Base-by-base conservation (phyloP, 2,888 invertebrate species). In the Fissipunctia ypsillon region DNA sequence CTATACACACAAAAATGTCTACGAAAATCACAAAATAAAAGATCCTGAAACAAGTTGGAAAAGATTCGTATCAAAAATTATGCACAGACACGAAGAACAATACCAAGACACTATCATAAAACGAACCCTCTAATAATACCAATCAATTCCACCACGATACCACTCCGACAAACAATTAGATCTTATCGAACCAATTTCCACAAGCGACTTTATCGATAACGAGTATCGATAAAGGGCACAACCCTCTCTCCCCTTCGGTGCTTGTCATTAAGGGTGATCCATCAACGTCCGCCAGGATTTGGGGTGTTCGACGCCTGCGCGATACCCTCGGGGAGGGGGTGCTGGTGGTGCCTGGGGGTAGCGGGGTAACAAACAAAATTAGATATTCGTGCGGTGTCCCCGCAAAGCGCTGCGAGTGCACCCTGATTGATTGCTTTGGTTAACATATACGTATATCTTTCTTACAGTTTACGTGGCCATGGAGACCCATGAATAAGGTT, bases 241-340 rank as follows among this genome's bases (percentile, higher is more conserved):
- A 81, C 92, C 84, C 93, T 94, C 91, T 87, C 93, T 91, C 93
- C 95, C 95, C 94, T 94, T 93, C 94, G 91, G 93, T 93, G 93
- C 94, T 94, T 95, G 96, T 96, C 96, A 96, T 96, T 96, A 96
- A 95, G 96, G 96, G 96, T 96, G 96, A 96, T 96, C 96, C 96
- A 96, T 96, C 96, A 96, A 96, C 93, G 96, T 96, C 96, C 94
- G 93, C 93, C 89, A 91, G 95, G 96, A 95, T 95, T 96, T 96
- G 92, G 96, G 96, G 94, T 92, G 93, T 90, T 89, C 90, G 91
- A 92, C 95, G 95, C 95, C 87, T 95, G 95, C 96, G 95, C 94
- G 86, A 83, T 86, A 73, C 83, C 73, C 76, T 77, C 57, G 60
- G 72, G 71, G 81, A 79, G 84, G 85, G 85, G 82, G 76, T 83